These are phyloP conservation scores for Volucella inanis DNA, from an alignment of 2,888 invertebrate species.

Conservation along the genomic window DNA sequence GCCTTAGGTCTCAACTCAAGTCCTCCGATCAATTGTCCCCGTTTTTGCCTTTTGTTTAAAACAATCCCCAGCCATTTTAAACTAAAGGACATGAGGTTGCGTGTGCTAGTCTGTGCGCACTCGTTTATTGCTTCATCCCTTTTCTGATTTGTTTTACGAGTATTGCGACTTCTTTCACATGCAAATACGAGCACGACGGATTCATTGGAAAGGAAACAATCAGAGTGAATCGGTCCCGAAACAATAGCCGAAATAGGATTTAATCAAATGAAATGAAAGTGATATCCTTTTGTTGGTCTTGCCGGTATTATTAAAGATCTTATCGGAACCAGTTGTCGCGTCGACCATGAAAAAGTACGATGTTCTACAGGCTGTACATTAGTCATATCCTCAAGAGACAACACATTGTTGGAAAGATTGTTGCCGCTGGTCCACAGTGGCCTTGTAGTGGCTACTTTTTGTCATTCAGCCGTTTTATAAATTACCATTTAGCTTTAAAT, in stretches of 20 bases:
- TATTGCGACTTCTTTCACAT: slow-evolving; percentile 8
- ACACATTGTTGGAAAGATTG: not conserved
- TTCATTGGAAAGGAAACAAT: slow-evolving; percentile 59
- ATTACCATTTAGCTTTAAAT: too few relatives aligned
- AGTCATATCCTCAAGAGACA: slow-evolving; percentile 12
- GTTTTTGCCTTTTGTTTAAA: slow-evolving; percentile 60
- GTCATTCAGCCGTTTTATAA: too few relatives aligned
- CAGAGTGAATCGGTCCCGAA: slow-evolving; percentile 43
- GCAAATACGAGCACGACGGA: slow-evolving; percentile 43
- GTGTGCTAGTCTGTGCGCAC: slow-evolving; percentile 12
- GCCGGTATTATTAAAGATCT: slow-evolving; percentile 61
- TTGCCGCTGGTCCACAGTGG: too few relatives aligned
- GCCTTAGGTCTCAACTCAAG: slow-evolving; percentile 19
- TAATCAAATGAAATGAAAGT: slow-evolving; percentile 73
- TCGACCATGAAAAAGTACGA: slow-evolving; percentile 6
- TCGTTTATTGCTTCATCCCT: slow-evolving; percentile 19
- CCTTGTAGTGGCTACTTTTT: too few relatives aligned
- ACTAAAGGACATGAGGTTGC: slow-evolving; percentile 50
- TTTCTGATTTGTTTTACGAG: not conserved
- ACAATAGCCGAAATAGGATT: slow-evolving; percentile 66
- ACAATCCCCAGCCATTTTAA: slow-evolving; percentile 29
- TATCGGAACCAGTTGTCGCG: slow-evolving; percentile 52
- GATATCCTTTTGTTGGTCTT: slow-evolving; percentile 69
- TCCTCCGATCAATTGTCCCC: slow-evolving; percentile 46
- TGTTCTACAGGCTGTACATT: slow-evolving; percentile 30